Base-by-base conservation (phyloP, 1,140 invertebrate genomes). In the Drosophila elegans region DNA sequence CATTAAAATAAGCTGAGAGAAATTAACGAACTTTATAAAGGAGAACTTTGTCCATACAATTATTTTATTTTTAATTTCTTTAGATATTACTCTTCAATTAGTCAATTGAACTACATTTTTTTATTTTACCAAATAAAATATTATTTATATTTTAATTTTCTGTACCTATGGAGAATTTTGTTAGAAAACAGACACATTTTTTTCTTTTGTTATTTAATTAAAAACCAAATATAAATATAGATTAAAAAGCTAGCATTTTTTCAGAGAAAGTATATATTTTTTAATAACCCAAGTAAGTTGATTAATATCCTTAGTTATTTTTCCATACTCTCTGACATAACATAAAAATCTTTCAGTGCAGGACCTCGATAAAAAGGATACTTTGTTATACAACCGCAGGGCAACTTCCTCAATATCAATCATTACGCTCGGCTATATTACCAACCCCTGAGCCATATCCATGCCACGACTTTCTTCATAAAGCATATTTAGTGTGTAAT, bases 381-480 rank as follows among this genome's bases (percentile, higher is more conserved):
- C 42, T 53, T 53, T 68, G 74, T 83, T 62, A 73, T 79, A 69
- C 41, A 71, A 79, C 82, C 82, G 60, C 83, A 88, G 66, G 46
- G 46, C 61, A 63, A 88, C 80, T 88, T 89, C 84, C 84, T 88
- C 79, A 88, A 88, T 90, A 88, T 89, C 79, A 88, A 88, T 88
- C 84, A 88, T 89, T 83, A 61, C 82, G 79, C 79, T 69, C 64
- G 67, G 79, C 63, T 78, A 73, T 76, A 79, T 79, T 89, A 74
- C 72, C 83, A 74, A 78, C 79, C 72, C 83, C 44, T 62, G 45
- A 60, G 78, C 68, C 61, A 74, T 64, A 59, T 46, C 71, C 49
- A 53, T 42, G 51, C 13, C 44, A 48, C 9, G 29, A 69, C 79
- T 88, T 88, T 89, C 83, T 74, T 88, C 83, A 80, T 82, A 86